Conservation (phyloP, 1,140 invertebrate genomes). For the Chymomyza costata region DNA sequence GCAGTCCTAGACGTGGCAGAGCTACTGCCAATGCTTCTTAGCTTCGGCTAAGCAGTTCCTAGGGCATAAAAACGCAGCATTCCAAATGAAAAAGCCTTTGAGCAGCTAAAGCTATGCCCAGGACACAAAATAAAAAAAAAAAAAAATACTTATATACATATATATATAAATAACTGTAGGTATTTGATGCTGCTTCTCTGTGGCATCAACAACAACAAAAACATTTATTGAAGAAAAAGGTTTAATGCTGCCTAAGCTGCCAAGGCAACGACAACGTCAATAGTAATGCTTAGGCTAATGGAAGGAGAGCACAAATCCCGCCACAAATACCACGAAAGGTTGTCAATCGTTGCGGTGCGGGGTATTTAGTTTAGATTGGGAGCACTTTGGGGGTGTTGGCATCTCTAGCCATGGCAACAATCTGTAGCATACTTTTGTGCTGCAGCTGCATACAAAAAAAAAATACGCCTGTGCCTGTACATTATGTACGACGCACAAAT, state of each 20-base stretch:
- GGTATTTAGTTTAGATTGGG: neutral
- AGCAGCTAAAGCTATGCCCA: conserved; percentile 11
- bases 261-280: conserved; percentile 13
- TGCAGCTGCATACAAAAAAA: conserved; percentile 12
- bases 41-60: conserved; percentile 37
- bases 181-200: conserved; percentile 7
- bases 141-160: neutral
- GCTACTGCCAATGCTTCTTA: conserved; percentile 47
- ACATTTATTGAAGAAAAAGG: conserved; percentile 57
- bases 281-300: conserved; percentile 25
- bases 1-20: conserved; percentile 9
- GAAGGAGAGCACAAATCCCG: neutral
- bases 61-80: conserved; percentile 19
- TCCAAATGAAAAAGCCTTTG: conserved; percentile 30
- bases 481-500: neutral
- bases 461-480: neutral
- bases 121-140: too few species aligned
- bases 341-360: neutral
- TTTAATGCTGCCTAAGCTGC: conserved; percentile 60
- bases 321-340: neutral
- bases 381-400: conserved; percentile 10
- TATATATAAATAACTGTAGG: neutral
- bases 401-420: conserved; percentile 58
- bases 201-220: conserved; percentile 39
- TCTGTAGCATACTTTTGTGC: conserved; percentile 26